Evolutionary conservation across 2,797 vertebrate genomes (phyloP), one percentile per base, ranked within the genome.

Genomic region (Paguma larvata): DNA sequence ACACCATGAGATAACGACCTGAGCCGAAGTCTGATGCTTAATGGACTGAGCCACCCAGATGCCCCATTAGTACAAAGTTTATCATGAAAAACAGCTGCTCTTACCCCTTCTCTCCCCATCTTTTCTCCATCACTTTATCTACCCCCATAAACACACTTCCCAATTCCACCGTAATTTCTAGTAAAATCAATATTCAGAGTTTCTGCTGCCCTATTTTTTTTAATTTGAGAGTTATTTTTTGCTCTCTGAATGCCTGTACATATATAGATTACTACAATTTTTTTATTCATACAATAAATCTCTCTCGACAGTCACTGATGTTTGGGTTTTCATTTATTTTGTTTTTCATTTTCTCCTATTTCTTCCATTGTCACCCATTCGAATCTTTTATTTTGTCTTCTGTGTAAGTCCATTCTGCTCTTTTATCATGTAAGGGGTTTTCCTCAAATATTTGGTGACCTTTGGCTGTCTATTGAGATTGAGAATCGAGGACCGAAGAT

Each of bases 331-430:
- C 70, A 41, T 89, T 77, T 72, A 15, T 32, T 88, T 83, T 77
- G 15, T 63, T 62, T 91, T 30, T 77, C 34, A 19, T 83, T 84
- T 90, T 93, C 53, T 96, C 90, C 62, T 80, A 44, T 72, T 85
- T 12, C 7, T 86, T 82, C 6, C 27, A n/a, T 67, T 90, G 18
- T 63, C 21, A 53, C 23, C 62, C 65, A 79, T 41, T 87, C 32
- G 16, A 21, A 80, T 10, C 6, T 46, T 75, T 48, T 59, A 38
- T n/a, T 93, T 70, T 78, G 38, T 41, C 53, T 87, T 62, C 38
- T 89, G 0, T 89, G 0, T 75, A 56, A 41, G 32, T 77, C 32
- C 2, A 44, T 63, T 91, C 75, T 77, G 51, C 86, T 70, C 19
- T 19, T 91, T 77, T 32, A 27, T 91, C 16, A 30, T 30, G 23